Base-by-base conservation (phyloP, 2,888 invertebrate species). In the Pterostichus niger region DNA sequence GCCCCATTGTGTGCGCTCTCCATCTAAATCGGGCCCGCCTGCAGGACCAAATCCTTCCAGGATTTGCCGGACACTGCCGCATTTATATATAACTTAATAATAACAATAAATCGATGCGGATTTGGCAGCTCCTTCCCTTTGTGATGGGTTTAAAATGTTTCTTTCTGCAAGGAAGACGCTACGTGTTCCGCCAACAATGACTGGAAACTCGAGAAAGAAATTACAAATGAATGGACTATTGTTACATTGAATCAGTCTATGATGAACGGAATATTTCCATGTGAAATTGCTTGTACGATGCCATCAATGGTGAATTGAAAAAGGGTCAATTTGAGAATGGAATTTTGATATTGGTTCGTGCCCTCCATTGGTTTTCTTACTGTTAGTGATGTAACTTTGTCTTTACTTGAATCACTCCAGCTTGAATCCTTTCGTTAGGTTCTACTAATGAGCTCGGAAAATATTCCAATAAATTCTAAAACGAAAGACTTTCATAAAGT, bases 81-180 rank as follows among this genome's bases (percentile, higher is more conserved):
- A 79, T 61, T 79, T 64, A 79, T 79, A 79, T 76, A 24, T 79
- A 79, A 79, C 49, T 46, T 79, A 61, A 79, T 78, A 56, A 78
- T 79, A 79, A 79, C 79, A 64, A 79, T 79, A 61, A 79, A 79
- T 79, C 79, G 40, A 64, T 79, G 46, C 56, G 46, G 46, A 46
- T 61, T 79, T 24, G 59, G 49, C 64, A 31, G 11, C 6, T 46
- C 24, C 10, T 13, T 46, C 24, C 24, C n/a, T 46, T 73, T 40
- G 73, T 73, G 13, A 15, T 15, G 13, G 68, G 9, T 71, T 46
- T 71, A 40, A 46, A 71, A 75, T 75, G 75, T 52, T 75, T 75
- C 75, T 49, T 52, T 75, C 52, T 31, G 46, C 24, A 59, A 59
- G 13, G 59, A 59, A 59, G 59, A 40, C 17, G 3, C 31, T 31